Conservation (phyloP, 2,888 invertebrate species). For the Cryptus viduatorius region DNA sequence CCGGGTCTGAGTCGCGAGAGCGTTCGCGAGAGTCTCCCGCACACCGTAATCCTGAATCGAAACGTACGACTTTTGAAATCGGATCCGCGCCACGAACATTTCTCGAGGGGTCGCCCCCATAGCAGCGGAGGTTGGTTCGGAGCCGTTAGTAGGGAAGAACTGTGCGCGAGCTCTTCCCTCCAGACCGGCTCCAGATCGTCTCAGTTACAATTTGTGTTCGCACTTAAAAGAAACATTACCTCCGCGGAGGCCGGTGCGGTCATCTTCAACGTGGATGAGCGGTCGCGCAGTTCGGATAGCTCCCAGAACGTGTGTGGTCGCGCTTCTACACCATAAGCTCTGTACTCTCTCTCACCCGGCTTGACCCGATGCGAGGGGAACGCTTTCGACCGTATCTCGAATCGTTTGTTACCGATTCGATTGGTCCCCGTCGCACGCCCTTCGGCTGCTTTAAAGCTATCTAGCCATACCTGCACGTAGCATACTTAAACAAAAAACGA, state of each 20-base stretch:
- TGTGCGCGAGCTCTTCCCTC: conserved; percentile 47
- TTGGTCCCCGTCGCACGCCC: conserved; percentile 73
- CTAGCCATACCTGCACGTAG: conserved; percentile 35
- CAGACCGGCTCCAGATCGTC: conserved; percentile 76
- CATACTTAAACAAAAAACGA: conserved; percentile 31
- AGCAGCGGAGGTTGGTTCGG: conserved; percentile 56
- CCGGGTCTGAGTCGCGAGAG: conserved; percentile 7
- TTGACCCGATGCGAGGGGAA: conserved; percentile 66
- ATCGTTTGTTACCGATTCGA: conserved; percentile 84
- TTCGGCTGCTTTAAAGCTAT: conserved; percentile 50
- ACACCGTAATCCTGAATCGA: conserved; percentile 73
- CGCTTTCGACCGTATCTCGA: conserved; percentile 79
- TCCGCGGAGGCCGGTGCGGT: conserved; percentile 73
- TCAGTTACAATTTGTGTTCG: conserved; percentile 85
- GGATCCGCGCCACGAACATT: conserved; percentile 80
- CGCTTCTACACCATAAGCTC: conserved; percentile 49
- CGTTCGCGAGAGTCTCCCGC: conserved; percentile 7
- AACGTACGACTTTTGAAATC: conserved; percentile 83
- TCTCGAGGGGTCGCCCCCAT: conserved; percentile 69
- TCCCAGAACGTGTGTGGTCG: conserved; percentile 81
- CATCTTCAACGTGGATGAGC: conserved; percentile 58
- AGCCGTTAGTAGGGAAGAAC: conserved; percentile 59
- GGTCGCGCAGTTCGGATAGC: conserved; percentile 60
- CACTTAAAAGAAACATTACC: conserved; percentile 85
- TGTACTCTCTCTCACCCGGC: conserved; percentile 36